Base-by-base conservation (phyloP, 2,888 invertebrate species). In the Caenorhabditis parvicauda region DNA sequence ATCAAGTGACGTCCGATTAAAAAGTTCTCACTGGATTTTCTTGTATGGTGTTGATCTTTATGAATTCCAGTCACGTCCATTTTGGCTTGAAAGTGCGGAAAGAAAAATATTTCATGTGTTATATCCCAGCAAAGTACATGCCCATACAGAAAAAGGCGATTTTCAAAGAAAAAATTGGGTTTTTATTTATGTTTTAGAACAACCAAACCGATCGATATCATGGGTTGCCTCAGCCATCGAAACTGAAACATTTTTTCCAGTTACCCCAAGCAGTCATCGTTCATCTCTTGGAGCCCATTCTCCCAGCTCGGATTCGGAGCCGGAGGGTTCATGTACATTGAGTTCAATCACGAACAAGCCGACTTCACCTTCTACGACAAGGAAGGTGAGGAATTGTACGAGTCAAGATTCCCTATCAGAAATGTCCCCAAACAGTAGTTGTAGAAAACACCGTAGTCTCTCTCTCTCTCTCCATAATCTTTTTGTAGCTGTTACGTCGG, bases 261-360 rank as follows among this genome's bases (percentile, higher is more conserved):
- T 70, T 83, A 83, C 80, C 83, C 82, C 3, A 59, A 55, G n/a
- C n/a, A n/a, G 7, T 61, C 66, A 19, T 51, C 55, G 14, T 55
- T 49, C 53, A 39, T 61, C 27, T 56, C 59, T 2, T 71, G 67
- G 48, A 77, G 81, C 50, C 59, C 69, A n/a, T 38, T 66, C 9
- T 71, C 74, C 2, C 72, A 81, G 46, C 57, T 79, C n/a, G 77
- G 76, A 22, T 57, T 77, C 52, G 58, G 68, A 14, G 66, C 71
- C 41, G 83, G 83, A n/a, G 83, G 81, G 3, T 81, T 82, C 64
- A 78, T 80, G 2, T 76, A 75, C 49, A 76, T 78, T 0, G 48
- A 59, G 35, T 59, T 63, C 37, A 46, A 45, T 2, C 58, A 59
- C 19, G 52, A 54, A 5, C 4, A 28, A 7, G 55, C 59, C n/a